Base-by-base conservation (phyloP, 2,797 vertebrate genomes). In the Cyclura pinguis region DNA sequence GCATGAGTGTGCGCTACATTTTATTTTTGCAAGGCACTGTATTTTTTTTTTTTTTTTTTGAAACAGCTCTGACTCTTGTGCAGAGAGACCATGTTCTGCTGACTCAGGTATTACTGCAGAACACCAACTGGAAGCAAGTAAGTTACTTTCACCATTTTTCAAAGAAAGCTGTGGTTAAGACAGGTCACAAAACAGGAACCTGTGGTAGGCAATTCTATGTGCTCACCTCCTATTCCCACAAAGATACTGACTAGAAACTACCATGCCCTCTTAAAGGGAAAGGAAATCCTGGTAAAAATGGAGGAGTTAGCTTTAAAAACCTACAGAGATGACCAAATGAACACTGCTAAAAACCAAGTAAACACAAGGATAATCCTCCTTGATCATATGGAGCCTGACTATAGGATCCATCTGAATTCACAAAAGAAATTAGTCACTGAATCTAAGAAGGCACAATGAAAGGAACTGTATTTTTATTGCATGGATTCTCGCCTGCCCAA, bases 91-190 rank as follows among this genome's bases (percentile, higher is more conserved):
- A 59, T 20, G 69, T 27, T 95, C 77, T 92, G 59, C 84, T 52
- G 69, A 89, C 10, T 88, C 0, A 18, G 27, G 24, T 27, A n/a
- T 77, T 84, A 77, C 32, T 88, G 52, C 27, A 86, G 82, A 85
- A 91, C 80, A 78, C n/a, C 64, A 80, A 5, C 59, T 88, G 92
- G 80, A 95, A 94, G 76, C 57, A 91, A 62, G 27, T 59, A 76
- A 35, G 22, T n/a, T 42, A 83, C 87, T 88, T 92, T 67, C 85
- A 93, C 91, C 90, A 92, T 90, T 94, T 94, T 88, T 50, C 89
- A 87, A 57, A 83, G 83, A 93, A 93, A 92, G 91, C 35, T 57
- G 87, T 12, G 72, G 50, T 1, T 38, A 89, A 6, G 80, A 73
- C 12, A 89, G 32, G 52, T 47, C 52, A 89, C 67, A 72, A 76